Base-by-base conservation (phyloP, 2,113 vertebrate genomes). In the Tenebrosternarchus preto region DNA sequence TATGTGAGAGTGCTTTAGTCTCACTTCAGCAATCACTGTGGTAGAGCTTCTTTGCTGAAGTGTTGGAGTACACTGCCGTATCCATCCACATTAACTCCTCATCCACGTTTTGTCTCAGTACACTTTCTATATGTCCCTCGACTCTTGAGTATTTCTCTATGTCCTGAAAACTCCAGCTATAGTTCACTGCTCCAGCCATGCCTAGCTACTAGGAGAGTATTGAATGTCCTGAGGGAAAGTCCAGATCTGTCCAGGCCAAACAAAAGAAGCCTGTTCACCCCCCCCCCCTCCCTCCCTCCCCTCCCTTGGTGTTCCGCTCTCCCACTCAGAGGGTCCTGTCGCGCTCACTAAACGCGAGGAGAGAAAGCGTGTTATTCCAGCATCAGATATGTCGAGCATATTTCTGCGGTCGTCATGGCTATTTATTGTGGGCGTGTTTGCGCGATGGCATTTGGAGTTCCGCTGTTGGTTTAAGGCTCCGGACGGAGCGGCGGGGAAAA, bases 211-310 rank as follows among this genome's bases (percentile, higher is more conserved):
- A 83, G 66, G 87, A 89, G 87, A 90, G 90, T 91, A 92, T 92
- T 91, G 83, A 88, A 90, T 92, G 91, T 92, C 91, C 87, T 88
- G 88, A 89, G 88, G 90, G 89, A 90, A 92, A 92, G 87, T 85
- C 90, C 89, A 84, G 88, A 87, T 90, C 91, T 90, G 85, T 89
- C 88, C 86, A 19, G 85, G 81, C 76, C 78, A 91, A 82, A 85
- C 85, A 92, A 92, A 91, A 90, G 86, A 75, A 80, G 85, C 86
- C 88, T 92, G 89, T 93, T 83, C 85, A 83, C 77, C 25, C 7
- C 56, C 46, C 72, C 69, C 15, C 71, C 76, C 73, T 77, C 46
- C 73, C 67, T 8, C 73, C 76, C 73, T 4, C 36, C 36, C 46
- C 74, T 69, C 15, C 73, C 76, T 67, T 79, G 33, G 61, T 73